A percentile compares a stretch with the other conserved stretches of the same genome.
phyloP scores from a whole-genome alignment of 2,797 vertebrate genomes.

The Crocodylus rhombifer region DNA sequence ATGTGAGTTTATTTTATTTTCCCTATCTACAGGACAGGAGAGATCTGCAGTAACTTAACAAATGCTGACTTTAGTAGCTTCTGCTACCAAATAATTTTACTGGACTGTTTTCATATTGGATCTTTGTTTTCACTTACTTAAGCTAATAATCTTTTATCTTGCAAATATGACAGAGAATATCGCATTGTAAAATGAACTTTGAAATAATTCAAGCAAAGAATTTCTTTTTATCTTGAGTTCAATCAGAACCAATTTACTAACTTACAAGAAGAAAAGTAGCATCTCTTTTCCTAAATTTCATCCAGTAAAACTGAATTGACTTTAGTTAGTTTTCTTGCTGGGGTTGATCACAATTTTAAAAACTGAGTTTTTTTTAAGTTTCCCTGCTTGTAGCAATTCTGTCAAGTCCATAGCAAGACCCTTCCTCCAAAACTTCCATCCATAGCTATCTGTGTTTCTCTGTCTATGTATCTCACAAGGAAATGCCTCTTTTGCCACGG shows the following conservation, averaged over 20 bases:
- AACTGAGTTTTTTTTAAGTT: neutral
- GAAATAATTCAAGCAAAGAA: neutral
- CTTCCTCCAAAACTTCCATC: neutral
- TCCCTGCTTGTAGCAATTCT: neutral
- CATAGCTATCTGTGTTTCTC: neutral
- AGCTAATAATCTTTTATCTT: neutral
- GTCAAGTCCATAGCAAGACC: neutral
- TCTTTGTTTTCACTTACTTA: neutral
- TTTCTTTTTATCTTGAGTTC: neutral
- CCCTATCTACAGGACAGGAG: neutral
- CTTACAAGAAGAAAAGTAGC: neutral
- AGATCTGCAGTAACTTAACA: neutral
- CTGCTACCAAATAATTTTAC: neutral
- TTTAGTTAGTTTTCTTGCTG: neutral
- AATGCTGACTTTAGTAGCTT: neutral
- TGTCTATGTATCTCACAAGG: neutral
- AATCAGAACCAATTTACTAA: neutral
- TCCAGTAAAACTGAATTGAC: neutral
- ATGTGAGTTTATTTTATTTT: neutral
- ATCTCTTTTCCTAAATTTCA: neutral
- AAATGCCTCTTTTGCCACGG: neutral
- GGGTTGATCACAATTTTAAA: fast-evolving
- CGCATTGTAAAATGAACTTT: neutral
- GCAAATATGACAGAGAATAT: neutral
- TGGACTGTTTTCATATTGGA: neutral